Percentiles rank a stretch among this genome's conserved stretches.
These are phyloP conservation scores for Aphelenchoides fujianensis DNA, from an alignment of 1,140 invertebrate species.

Conservation along the genomic window DNA sequence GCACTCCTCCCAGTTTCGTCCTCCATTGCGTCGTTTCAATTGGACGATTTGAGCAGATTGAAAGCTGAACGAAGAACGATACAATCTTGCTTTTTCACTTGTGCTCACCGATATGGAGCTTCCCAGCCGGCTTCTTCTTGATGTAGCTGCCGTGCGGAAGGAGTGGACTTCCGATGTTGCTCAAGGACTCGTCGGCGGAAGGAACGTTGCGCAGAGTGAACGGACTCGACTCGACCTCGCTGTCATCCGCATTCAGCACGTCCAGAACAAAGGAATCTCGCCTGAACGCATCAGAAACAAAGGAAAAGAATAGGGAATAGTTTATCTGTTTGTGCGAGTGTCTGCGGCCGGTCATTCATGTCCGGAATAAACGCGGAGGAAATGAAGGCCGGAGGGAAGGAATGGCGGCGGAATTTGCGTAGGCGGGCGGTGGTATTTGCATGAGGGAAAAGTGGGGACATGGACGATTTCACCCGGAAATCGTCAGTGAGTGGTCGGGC, in stretches of 20 bases:
- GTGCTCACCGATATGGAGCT: constrained; percentile 53
- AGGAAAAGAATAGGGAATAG: too few species aligned
- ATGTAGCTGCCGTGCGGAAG: constrained; percentile 32
- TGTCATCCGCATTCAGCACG: constrained; percentile 42
- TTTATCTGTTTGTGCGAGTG: too few species aligned
- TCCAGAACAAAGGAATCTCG: too few species aligned
- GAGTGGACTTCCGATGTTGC: constrained; percentile 42
- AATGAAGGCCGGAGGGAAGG: too few species aligned
- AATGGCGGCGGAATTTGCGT: too few species aligned
- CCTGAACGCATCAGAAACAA: too few species aligned
- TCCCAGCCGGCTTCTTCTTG: constrained; percentile 48
- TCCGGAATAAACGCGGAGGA: too few species aligned
- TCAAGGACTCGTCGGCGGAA: constrained; percentile 40
- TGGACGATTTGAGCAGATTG: constrained; percentile 43
- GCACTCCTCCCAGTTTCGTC: constrained; percentile 43
- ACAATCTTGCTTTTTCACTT: constrained; percentile 16
- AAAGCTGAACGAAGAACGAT: constrained; percentile 41
- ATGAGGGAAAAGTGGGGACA: too few species aligned
- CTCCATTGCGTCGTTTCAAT: constrained; percentile 31
- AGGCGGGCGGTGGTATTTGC: too few species aligned
- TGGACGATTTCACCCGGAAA: too few species aligned
- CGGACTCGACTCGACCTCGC: constrained; percentile 55
- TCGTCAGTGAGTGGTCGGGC: too few species aligned
- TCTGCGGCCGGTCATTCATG: too few species aligned
- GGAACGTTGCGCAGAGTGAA: constrained; percentile 54